These are phyloP conservation scores for Uloborus plumipes DNA, from an alignment of 2,888 invertebrate genomes.

Conservation along the genomic window DNA sequence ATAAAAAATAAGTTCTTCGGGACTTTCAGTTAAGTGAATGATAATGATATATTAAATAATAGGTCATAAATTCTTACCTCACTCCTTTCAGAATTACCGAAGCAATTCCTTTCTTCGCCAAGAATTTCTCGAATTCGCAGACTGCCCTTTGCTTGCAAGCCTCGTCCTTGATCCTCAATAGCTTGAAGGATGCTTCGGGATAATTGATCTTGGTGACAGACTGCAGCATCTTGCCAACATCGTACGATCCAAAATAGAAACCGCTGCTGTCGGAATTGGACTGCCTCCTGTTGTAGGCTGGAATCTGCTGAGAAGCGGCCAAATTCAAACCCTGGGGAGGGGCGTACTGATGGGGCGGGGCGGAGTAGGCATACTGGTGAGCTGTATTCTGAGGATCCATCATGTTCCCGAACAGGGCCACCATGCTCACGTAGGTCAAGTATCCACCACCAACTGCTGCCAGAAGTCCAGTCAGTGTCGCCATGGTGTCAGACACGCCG, in stretches of 20 bases:
- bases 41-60: background rate
- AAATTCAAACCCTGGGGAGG: constrained; percentile 29
- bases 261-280: constrained; percentile 17
- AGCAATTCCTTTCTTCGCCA: constrained; percentile 57
- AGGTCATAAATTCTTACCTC: constrained; percentile 32
- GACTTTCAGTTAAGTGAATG: no score
- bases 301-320: background rate
- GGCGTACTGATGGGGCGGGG: constrained; percentile 44
- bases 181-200: constrained; percentile 57
- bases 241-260: constrained; percentile 43
- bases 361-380: constrained; percentile 45
- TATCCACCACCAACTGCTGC: constrained; percentile 62
- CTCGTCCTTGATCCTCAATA: constrained; percentile 52
- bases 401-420: constrained; percentile 55
- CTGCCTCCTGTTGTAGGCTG: constrained; percentile 34
- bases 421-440: constrained; percentile 53
- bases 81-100: constrained; percentile 58
- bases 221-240: constrained; percentile 47
- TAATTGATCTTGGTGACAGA: constrained; percentile 44
- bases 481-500: constrained; percentile 44
- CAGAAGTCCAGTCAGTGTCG: constrained; percentile 48
- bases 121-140: constrained; percentile 59
- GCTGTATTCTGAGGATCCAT: constrained; percentile 46
- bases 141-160: constrained; percentile 60
- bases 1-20: no score